Percentiles rank a stretch among this genome's conserved stretches.
Evolutionary conservation across 1,140 invertebrate genomes (phyloP).

Genomic region (Andrena cerasifolii): DNA sequence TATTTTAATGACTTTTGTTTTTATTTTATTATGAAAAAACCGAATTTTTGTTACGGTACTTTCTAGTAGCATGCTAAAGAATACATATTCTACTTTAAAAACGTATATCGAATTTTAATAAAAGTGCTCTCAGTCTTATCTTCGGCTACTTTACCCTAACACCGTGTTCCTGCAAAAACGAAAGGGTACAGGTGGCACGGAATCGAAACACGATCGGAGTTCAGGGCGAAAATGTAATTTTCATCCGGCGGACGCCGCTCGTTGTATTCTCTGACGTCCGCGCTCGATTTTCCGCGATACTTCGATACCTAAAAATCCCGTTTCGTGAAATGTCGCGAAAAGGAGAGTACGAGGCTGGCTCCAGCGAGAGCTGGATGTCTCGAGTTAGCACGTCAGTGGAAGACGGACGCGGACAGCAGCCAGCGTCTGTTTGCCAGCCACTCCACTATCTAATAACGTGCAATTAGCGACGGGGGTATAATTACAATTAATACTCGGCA

Average conservation of each 20-base stretch:
- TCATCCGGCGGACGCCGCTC: slow-evolving; percentile 17
- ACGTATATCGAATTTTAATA: no score
- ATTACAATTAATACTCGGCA: slow-evolving; percentile 71
- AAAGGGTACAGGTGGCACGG: not conserved
- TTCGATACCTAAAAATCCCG: slow-evolving; percentile 24
- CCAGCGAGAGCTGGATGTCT: slow-evolving; percentile 31
- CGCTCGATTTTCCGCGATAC: slow-evolving; percentile 38
- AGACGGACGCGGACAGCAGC: not conserved
- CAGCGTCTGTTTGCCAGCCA: slow-evolving; percentile 66
- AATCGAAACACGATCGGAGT: slow-evolving; percentile 31
- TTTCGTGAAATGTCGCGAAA: no score
- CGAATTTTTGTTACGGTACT: no score
- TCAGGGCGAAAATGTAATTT: slow-evolving; percentile 47
- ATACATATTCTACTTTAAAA: no score
- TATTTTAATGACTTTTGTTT: no score
- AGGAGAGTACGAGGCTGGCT: no score
- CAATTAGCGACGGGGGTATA: slow-evolving; percentile 71
- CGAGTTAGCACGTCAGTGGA: slow-evolving; percentile 26
- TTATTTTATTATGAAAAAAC: no score
- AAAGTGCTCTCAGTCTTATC: no score
- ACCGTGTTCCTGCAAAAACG: slow-evolving; percentile 4
- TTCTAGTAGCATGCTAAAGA: no score
- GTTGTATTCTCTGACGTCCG: slow-evolving; percentile 19
- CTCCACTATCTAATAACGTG: slow-evolving; percentile 68
- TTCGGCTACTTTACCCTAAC: no score